Conservation (phyloP, 2,888 invertebrate genomes). For the Stenodema calcarata region DNA sequence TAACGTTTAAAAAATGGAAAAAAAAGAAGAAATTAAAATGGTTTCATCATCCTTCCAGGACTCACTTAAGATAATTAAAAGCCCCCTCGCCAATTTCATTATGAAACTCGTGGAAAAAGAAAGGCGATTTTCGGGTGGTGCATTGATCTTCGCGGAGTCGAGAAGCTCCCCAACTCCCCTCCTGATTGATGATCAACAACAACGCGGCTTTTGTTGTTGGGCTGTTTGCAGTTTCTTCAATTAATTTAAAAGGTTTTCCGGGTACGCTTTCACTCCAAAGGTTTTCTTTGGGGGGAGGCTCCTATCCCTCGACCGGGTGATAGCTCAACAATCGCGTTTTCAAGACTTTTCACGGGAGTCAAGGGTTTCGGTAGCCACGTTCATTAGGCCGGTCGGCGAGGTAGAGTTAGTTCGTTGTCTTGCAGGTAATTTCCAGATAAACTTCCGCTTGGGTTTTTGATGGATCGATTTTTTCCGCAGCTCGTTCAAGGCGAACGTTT, state of each 20-base stretch:
- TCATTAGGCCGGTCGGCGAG: not conserved
- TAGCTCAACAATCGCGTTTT: not conserved
- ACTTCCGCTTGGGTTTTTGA: not conserved
- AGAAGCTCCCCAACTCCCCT: not conserved
- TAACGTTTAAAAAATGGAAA: not conserved
- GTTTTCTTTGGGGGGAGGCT: not conserved
- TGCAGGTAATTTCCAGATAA: not conserved
- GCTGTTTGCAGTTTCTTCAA: constrained; percentile 4
- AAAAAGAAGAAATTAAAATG: not conserved
- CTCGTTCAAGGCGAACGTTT: no score
- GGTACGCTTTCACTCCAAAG: not conserved
- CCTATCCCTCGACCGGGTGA: not conserved
- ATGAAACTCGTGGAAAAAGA: not conserved
- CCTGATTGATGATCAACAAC: constrained; percentile 7
- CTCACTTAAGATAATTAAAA: constrained; percentile 12
- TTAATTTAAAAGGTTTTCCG: constrained; percentile 8
- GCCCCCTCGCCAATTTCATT: not conserved
- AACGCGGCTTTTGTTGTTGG: constrained; percentile 8
- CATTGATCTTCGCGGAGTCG: not conserved
- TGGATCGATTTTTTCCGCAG: not conserved
- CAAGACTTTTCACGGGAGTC: not conserved
- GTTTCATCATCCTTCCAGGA: not conserved
- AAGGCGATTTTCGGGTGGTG: not conserved
- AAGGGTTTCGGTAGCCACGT: not conserved
- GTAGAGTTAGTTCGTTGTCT: not conserved